Conservation (phyloP, 2,113 vertebrate species). For the Dissostichus mawsoni region DNA sequence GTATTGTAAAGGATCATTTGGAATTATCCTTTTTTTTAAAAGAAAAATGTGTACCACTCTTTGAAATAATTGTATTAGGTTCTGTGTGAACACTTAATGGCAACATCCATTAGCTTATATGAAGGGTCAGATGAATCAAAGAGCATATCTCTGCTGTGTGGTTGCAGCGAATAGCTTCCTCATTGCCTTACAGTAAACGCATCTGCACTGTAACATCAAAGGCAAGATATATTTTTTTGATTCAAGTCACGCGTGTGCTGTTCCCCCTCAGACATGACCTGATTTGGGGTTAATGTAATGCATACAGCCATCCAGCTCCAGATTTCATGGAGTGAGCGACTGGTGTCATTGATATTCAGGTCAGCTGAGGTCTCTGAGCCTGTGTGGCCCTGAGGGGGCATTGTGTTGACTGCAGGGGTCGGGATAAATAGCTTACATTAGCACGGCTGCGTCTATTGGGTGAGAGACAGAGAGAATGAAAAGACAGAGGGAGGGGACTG, state of each 20-base stretch:
- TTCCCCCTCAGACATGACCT: background rate
- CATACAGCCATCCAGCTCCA: slow-evolving; percentile 8
- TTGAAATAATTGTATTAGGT: background rate
- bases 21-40: background rate
- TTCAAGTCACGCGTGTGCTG: background rate
- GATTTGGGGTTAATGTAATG: slow-evolving; percentile 37
- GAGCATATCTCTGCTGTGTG: background rate
- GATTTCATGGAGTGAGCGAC: slow-evolving; percentile 46
- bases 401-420: slow-evolving; percentile 66
- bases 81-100: background rate
- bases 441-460: slow-evolving; percentile 42
- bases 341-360: slow-evolving; percentile 70
- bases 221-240: background rate
- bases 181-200: background rate
- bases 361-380: slow-evolving; percentile 61
- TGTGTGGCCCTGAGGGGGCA: slow-evolving; percentile 40
- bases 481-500: background rate
- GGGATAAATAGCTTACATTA: slow-evolving; percentile 72
- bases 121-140: slow-evolving; percentile 6
- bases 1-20: background rate
- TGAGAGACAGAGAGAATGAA: slow-evolving; percentile 12
- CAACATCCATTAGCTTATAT: background rate
- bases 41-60: background rate
- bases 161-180: background rate
- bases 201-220: background rate